Percentiles rank a stretch among this genome's conserved stretches.
phyloP scores from a whole-genome alignment of 1,140 invertebrate genomes.

The Littorina saxatilis region DNA sequence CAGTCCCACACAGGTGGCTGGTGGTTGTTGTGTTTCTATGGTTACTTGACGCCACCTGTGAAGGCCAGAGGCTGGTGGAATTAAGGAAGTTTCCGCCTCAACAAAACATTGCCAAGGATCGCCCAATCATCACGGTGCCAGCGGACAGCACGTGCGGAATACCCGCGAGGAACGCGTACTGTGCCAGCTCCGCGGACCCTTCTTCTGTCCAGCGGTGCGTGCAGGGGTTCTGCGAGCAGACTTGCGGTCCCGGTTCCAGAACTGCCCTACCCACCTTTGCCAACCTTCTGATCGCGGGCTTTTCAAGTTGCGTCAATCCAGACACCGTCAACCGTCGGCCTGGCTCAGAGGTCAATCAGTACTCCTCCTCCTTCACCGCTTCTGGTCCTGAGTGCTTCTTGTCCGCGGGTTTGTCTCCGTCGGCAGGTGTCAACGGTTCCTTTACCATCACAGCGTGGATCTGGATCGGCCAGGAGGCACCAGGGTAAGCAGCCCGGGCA shows the following conservation, averaged over 20 bases:
- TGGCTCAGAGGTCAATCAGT: slow-evolving; percentile 39
- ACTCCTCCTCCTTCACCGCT: slow-evolving; percentile 53
- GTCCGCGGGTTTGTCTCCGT: slow-evolving; percentile 45
- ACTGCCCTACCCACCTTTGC: slow-evolving; percentile 26
- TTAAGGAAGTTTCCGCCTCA: background rate
- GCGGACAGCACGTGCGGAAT: slow-evolving; percentile 69
- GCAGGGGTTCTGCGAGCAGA: slow-evolving; percentile 68
- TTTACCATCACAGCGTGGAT: slow-evolving; percentile 70
- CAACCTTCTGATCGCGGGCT: slow-evolving; percentile 44
- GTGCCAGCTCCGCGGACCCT: slow-evolving; percentile 62
- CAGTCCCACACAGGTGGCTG: background rate
- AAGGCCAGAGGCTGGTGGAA: background rate
- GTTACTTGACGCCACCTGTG: background rate
- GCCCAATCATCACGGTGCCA: slow-evolving; percentile 60
- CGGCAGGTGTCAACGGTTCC: slow-evolving; percentile 56
- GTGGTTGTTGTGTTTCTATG: background rate
- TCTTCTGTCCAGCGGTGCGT: slow-evolving; percentile 58
- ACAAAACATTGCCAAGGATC: slow-evolving; percentile 61
- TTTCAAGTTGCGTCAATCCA: slow-evolving; percentile 57
- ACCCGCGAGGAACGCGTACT: slow-evolving; percentile 64
- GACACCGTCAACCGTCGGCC: slow-evolving; percentile 68
- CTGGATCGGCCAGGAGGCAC: slow-evolving; percentile 57
- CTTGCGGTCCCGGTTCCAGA: slow-evolving; percentile 60
- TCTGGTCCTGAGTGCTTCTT: slow-evolving; percentile 61
- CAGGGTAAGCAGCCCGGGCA: slow-evolving; percentile 64